Evolutionary conservation across 2,888 invertebrate genomes (phyloP), one percentile per base, ranked within the genome.

Genomic region (Pachliopta kotzebuea): DNA sequence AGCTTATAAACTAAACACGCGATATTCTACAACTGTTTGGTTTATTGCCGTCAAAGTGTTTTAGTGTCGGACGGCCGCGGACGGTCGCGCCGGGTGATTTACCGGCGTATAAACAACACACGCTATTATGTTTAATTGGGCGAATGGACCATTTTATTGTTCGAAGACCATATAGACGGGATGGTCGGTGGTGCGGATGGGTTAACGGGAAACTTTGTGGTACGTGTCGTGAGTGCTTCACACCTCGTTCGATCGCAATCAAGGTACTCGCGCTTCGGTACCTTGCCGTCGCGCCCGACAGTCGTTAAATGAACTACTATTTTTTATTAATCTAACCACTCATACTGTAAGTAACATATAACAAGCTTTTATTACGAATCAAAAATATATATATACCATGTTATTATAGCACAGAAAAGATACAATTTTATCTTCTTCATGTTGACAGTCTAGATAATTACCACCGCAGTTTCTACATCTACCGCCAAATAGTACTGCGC

Each of bases 161-260:
- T 53, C 37, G 53, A 23, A 52, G 53, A 58, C 57, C 54, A 54
- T 64, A 60, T 49, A 53, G 58, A 20, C 60, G 55, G 29, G 24
- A 49, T 54, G 61, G 70, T 68, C 70, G 76, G 49, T 20, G 14
- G 37, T 37, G 2, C 56, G 62, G 68, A 70, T 72, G 70, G 68
- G 68, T 68, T 71, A 72, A 73, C 74, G 70, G 72, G 76, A 74
- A 74, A 71, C 76, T 74, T 76, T 75, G 72, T 62, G 66, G 73
- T 71, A 83, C 88, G 87, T 88, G 88, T 76, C 76, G 71, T 74
- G 69, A 71, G 68, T 71, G 68, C 81, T 81, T 85, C 84, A 88
- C 86, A 83, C 83, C 77, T 79, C 75, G 75, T 87, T 68, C 63
- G 59, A 58, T 59, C 55, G 63, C 64, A 60, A 62, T 66, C 63